A percentile compares a stretch with the other conserved stretches of the same genome.
phyloP scores from a whole-genome alignment of 2,888 invertebrate species.

The Anaspis maculata region DNA sequence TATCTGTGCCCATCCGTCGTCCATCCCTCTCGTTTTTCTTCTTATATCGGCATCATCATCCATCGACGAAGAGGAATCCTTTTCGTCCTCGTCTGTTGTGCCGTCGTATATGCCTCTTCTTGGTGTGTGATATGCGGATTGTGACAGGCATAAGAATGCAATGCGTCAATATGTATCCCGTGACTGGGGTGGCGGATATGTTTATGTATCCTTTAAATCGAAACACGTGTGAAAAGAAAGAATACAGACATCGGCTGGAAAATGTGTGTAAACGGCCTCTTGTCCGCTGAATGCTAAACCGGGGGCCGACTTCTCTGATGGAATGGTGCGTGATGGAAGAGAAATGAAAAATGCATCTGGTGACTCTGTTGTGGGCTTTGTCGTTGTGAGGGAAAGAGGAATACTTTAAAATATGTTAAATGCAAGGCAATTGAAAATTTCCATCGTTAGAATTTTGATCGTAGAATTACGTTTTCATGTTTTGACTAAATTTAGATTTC shows the following conservation, averaged over 20 bases:
- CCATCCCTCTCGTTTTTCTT: not conserved
- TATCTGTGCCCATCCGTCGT: not conserved
- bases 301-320: no score
- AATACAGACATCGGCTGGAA: constrained; percentile 3
- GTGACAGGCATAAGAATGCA: constrained; percentile 7
- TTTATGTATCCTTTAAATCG: constrained; percentile 12
- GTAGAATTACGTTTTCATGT: no score
- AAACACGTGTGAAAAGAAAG: constrained; percentile 8
- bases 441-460: no score
- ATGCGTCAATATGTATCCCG: constrained; percentile 5
- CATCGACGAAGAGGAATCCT: not conserved
- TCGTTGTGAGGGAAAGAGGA: no score
- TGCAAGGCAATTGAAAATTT: no score
- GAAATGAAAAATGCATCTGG: no score
- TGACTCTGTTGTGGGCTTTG: no score
- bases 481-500: no score
- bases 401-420: no score
- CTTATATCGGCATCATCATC: not conserved
- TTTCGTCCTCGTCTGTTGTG: not conserved
- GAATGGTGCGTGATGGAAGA: no score
- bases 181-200: constrained; percentile 5
- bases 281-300: constrained; percentile 1
- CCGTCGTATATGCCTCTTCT: constrained; percentile 2
- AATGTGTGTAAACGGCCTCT: constrained; percentile 4
- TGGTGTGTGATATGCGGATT: constrained; percentile 4